phyloP scores from a whole-genome alignment of 2,113 vertebrate species.

The Percina caprodes region DNA sequence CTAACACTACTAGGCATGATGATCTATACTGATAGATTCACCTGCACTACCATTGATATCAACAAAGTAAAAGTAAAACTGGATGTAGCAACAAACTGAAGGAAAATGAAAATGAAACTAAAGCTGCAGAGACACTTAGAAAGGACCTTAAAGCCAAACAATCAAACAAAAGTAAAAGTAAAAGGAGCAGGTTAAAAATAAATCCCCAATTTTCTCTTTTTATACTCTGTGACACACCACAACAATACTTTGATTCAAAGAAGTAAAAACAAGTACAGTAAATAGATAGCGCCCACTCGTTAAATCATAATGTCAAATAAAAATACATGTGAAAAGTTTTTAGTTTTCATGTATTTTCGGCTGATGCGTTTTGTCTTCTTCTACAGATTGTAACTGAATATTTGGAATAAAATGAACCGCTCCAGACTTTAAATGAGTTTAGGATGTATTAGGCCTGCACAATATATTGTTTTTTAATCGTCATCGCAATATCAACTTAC shows the following conservation, averaged over 20 bases:
- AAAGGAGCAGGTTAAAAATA: background rate
- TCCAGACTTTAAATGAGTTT: background rate
- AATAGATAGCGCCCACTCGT: too few relatives aligned
- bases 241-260: too few relatives aligned
- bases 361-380: background rate
- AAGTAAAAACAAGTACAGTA: too few relatives aligned
- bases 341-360: background rate
- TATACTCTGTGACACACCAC: too few relatives aligned
- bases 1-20: too few relatives aligned
- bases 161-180: constrained; percentile 1
- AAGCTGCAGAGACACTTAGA: background rate
- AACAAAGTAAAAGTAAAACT: background rate
- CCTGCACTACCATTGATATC: background rate
- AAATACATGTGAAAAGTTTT: background rate
- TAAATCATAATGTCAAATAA: background rate
- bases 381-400: background rate
- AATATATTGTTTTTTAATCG: too few relatives aligned
- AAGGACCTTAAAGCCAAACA: background rate
- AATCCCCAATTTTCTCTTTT: too few relatives aligned
- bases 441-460: background rate
- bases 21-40: background rate
- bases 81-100: background rate
- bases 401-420: background rate
- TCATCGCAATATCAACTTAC: too few relatives aligned
- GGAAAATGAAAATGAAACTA: background rate